phyloP scores from a whole-genome alignment of 2,888 invertebrate genomes.

The Anoplius nigerrimus region DNA sequence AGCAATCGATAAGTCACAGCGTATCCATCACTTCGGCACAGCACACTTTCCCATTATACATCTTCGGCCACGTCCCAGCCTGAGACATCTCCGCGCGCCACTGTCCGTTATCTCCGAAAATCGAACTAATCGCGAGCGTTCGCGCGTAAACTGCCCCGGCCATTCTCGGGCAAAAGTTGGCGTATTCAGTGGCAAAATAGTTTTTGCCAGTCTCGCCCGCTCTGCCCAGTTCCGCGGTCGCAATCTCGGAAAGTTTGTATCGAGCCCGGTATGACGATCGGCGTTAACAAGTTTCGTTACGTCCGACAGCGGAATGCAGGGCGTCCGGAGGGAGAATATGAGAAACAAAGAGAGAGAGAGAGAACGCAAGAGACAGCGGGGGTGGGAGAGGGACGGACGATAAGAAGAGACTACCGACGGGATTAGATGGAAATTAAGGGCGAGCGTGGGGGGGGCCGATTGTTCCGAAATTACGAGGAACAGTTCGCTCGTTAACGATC shows the following conservation, averaged over 20 bases:
- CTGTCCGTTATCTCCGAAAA: too few relatives aligned
- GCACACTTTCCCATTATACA: too few relatives aligned
- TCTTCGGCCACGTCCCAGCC: too few relatives aligned
- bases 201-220: too few relatives aligned
- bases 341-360: not conserved
- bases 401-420: not conserved
- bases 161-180: too few relatives aligned
- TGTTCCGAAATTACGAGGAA: slow-evolving; percentile 41
- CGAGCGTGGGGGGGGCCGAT: slow-evolving; percentile 26
- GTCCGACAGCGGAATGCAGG: slow-evolving; percentile 5
- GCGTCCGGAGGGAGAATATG: slow-evolving; percentile 16
- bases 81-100: too few relatives aligned
- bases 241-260: slow-evolving; percentile 12
- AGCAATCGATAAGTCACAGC: too few relatives aligned
- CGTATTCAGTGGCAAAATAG: too few relatives aligned
- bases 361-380: not conserved
- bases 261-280: slow-evolving; percentile 20
- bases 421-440: slow-evolving; percentile 28
- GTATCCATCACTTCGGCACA: too few relatives aligned
- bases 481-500: slow-evolving; percentile 33
- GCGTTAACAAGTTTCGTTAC: slow-evolving; percentile 32
- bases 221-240: too few relatives aligned
- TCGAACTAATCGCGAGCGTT: too few relatives aligned
- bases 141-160: too few relatives aligned
- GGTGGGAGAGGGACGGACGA: not conserved